phyloP scores from a whole-genome alignment of 2,888 invertebrate genomes.

The Ischnura elegans region DNA sequence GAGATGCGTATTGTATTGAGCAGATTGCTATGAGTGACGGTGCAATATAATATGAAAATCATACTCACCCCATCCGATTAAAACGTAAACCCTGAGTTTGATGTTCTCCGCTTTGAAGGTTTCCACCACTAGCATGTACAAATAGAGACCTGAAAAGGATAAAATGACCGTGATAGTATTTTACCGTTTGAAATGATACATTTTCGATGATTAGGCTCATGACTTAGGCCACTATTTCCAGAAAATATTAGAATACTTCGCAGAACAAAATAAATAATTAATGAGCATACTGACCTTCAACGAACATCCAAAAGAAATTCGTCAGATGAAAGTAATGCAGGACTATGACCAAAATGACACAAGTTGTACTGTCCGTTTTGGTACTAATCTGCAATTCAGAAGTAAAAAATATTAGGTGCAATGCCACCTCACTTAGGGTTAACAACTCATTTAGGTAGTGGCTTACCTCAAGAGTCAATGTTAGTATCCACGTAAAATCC shows the following conservation, averaged over 20 bases:
- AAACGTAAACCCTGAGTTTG: constrained; percentile 88
- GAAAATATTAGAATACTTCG: background rate
- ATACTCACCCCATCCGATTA: constrained; percentile 93
- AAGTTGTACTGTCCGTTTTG: constrained; percentile 83
- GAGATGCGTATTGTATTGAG: too few relatives aligned
- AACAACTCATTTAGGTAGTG: background rate
- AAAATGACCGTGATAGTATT: background rate
- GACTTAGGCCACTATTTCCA: too few relatives aligned
- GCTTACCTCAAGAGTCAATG: constrained; percentile 87
- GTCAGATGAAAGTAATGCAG: constrained; percentile 95
- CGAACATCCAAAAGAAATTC: constrained; percentile 99
- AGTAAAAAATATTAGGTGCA: background rate
- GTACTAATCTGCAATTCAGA: constrained; percentile 81
- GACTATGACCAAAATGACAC: constrained; percentile 87
- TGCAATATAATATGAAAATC: background rate
- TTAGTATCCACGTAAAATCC: constrained; percentile 94
- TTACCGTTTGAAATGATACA: background rate
- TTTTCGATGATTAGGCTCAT: too few relatives aligned
- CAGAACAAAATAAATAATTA: background rate
- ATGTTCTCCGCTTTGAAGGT: constrained; percentile 94
- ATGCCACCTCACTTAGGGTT: too few relatives aligned
- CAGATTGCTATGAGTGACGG: too few relatives aligned
- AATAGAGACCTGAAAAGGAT: constrained; percentile 79
- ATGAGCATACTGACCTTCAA: constrained; percentile 86
- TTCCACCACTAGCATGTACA: constrained; percentile 92